A percentile compares a stretch with the other conserved stretches of the same genome.
These are phyloP conservation scores for Thereva unica DNA, from an alignment of 2,888 invertebrate species.

Conservation along the genomic window DNA sequence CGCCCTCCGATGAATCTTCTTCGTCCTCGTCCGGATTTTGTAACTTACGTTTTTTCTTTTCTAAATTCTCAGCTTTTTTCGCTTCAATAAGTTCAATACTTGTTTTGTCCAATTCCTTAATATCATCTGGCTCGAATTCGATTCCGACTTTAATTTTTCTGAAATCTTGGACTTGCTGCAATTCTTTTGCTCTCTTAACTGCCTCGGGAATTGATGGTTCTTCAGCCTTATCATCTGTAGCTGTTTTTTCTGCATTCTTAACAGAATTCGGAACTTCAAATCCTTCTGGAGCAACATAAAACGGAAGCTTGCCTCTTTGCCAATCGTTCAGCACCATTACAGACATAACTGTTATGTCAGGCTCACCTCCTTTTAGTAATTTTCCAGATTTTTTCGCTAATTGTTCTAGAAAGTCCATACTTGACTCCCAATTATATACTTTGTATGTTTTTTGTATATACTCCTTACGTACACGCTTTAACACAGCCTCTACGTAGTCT, in stretches of 20 bases:
- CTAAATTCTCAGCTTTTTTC: constrained; percentile 55
- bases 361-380: constrained; percentile 94
- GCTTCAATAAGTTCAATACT: constrained; percentile 66
- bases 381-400: constrained; percentile 85
- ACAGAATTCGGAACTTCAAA: constrained; percentile 72
- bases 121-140: constrained; percentile 67
- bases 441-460: constrained; percentile 91
- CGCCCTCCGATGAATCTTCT: constrained; percentile 64
- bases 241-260: constrained; percentile 43
- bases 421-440: constrained; percentile 76
- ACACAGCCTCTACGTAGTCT: constrained; percentile 86
- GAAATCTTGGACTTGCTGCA: constrained; percentile 73
- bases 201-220: constrained; percentile 56
- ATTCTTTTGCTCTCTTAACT: constrained; percentile 57
- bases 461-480: constrained; percentile 85
- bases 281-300: constrained; percentile 86
- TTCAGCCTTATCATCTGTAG: constrained; percentile 47
- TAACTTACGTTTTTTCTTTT: constrained; percentile 49
- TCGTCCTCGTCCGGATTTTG: constrained; percentile 51
- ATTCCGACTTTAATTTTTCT: constrained; percentile 76
- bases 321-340: constrained; percentile 98
- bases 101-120: constrained; percentile 56
- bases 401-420: constrained; percentile 89
- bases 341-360: constrained; percentile 85
- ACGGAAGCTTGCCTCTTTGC: constrained; percentile 96